Evolutionary conservation across 2,113 vertebrate genomes (phyloP), one percentile per base, ranked within the genome.

Genomic region (Smithornis capensis): DNA sequence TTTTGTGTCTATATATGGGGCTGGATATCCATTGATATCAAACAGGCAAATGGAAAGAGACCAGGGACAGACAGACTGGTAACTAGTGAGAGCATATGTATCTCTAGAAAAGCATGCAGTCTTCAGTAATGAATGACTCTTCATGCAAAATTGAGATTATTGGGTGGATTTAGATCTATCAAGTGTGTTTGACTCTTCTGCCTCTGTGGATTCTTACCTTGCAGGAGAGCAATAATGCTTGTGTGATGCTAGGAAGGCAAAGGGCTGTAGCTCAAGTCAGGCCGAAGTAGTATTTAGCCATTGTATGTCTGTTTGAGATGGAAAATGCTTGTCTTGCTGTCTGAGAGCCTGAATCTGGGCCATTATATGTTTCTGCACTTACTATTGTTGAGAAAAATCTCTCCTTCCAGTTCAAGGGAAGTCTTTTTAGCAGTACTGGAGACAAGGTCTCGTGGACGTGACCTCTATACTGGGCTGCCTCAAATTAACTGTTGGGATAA

Each of bases 71-170:
- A 25, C 19, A 44, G n/a, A 57, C 14, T 17, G 50, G 77, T 40
- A 74, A 40, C 23, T 38, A 56, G 19, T 0, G 1, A 38, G 28
- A 77, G 14, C 1, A 0, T 44, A 16, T 9, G 1, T 55, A 13
- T 35, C 27, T 70, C 19, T 42, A 64, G 31, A 23, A 42, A 69
- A 38, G 5, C 2, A 4, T 19, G 19, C 24, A 24, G 49, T 16
- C 27, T 71, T 52, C 55, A 53, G n/a, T 64, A 69, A 47, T 3
- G 7, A 42, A 53, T 4, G 12, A 35, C 8, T 64, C 49, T 76
- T 77, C 7, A 14, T 23, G n/a, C 29, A 86, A 52, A 68, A 63
- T 1, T 19, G 29, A 89, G 6, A 10, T 68, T 50, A 38, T 44
- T 57, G 45, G 7, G 12, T 62, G 19, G 7, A 8, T 56, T 74